Percentiles rank a stretch among this genome's conserved stretches.
Conservation (phyloP, 2,797 vertebrate genomes). For the Denticeps clupeoides region DNA sequence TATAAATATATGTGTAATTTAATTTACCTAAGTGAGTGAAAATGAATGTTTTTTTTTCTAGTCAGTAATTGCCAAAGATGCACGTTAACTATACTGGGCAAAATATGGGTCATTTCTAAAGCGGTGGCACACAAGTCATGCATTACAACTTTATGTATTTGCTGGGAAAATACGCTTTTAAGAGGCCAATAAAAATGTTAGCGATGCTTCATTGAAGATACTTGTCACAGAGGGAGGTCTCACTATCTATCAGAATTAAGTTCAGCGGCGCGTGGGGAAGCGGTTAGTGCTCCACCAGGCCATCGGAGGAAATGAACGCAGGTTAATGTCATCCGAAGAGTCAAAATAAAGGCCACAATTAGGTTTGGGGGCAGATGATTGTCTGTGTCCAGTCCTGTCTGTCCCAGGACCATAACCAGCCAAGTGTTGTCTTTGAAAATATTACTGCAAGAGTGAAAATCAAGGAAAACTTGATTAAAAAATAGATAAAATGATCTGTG, state of each 20-base stretch:
- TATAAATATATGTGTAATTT: slow-evolving; percentile 43
- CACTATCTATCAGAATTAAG: slow-evolving; percentile 29
- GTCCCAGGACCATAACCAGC: slow-evolving; percentile 37
- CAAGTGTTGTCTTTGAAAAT: no score
- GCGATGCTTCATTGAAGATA: slow-evolving; percentile 32
- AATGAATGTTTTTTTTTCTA: slow-evolving; percentile 36
- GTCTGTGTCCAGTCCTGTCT: slow-evolving; percentile 36
- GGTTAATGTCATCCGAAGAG: background rate
- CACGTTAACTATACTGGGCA: slow-evolving; percentile 32
- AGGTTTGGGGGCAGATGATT: slow-evolving; percentile 23
- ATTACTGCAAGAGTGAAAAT: no score
- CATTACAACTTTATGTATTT: slow-evolving; percentile 33
- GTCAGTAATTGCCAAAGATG: slow-evolving; percentile 42
- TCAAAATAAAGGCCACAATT: background rate
- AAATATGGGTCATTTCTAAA: slow-evolving; percentile 39
- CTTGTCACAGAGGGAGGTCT: slow-evolving; percentile 26
- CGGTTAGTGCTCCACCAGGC: background rate
- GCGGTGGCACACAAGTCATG: slow-evolving; percentile 29
- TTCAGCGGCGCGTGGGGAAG: slow-evolving; percentile 15
- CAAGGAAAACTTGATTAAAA: no score
- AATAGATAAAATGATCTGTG: no score
- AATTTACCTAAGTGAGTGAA: slow-evolving; percentile 41
- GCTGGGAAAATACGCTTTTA: slow-evolving; percentile 30
- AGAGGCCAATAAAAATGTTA: slow-evolving; percentile 38
- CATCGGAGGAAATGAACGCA: background rate